A percentile compares a stretch with the other conserved stretches of the same genome.
These are phyloP conservation scores for Sterrhoptilus dennistouni DNA, from an alignment of 2,113 vertebrate species.

Conservation along the genomic window DNA sequence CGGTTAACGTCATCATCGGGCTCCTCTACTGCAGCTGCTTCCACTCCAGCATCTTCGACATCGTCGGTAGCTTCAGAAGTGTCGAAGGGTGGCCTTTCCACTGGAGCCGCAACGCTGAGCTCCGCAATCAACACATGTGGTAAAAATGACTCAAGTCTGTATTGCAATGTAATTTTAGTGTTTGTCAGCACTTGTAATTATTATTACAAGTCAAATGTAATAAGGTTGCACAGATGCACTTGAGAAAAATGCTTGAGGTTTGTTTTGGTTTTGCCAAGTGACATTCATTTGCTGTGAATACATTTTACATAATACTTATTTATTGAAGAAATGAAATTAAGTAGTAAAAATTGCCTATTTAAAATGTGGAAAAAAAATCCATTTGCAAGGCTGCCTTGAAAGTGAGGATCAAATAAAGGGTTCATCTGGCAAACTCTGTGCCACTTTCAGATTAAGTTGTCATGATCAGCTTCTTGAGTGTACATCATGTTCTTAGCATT, in stretches of 20 bases:
- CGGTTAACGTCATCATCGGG: constrained; percentile 79
- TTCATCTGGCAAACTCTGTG: background rate
- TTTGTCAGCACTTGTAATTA: background rate
- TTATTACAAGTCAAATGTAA: background rate
- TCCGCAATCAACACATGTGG: constrained; percentile 87
- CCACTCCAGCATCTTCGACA: constrained; percentile 79
- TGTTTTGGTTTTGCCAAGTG: background rate
- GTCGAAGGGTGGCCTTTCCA: constrained; percentile 76
- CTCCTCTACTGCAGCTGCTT: constrained; percentile 80
- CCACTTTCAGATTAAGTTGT: background rate
- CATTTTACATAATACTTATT: background rate
- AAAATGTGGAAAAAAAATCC: background rate
- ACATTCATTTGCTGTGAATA: background rate
- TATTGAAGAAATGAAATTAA: background rate
- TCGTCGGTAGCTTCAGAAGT: constrained; percentile 69
- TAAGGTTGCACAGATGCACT: background rate
- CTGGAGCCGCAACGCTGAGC: constrained; percentile 78
- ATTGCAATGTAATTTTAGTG: background rate
- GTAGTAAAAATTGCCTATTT: background rate
- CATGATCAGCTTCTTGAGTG: background rate
- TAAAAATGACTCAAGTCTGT: constrained; percentile 68
- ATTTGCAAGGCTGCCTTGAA: background rate
- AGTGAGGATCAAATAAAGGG: background rate
- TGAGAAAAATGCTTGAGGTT: background rate
- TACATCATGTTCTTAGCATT: background rate